Evolutionary conservation across 2,797 vertebrate genomes (phyloP).

Genomic region (Mormyrops attenuatus): DNA sequence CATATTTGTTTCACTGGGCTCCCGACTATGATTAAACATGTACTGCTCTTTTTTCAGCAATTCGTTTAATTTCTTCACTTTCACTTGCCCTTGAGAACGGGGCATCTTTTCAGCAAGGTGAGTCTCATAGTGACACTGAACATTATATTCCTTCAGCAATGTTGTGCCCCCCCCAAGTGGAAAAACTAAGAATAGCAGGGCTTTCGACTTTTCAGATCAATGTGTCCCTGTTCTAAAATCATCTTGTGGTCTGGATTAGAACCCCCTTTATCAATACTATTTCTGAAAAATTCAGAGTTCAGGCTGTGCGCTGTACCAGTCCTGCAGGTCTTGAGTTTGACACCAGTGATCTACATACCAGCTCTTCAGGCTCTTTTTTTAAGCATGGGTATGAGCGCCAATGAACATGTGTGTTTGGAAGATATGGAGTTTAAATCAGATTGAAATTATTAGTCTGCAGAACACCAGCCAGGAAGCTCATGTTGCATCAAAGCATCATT

Average conservation of each 20-base stretch:
- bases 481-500: background rate
- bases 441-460: background rate
- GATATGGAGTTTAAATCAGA: background rate
- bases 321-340: background rate
- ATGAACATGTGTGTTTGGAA: background rate
- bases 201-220: slow-evolving; percentile 8
- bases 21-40: background rate
- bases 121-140: background rate
- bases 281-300: background rate
- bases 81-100: background rate
- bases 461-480: background rate
- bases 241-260: background rate
- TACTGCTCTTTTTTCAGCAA: background rate
- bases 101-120: background rate
- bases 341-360: background rate
- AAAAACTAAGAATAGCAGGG: background rate
- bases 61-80: background rate
- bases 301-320: background rate
- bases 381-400: background rate
- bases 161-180: background rate
- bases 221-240: background rate
- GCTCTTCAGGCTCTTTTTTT: background rate
- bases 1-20: background rate
- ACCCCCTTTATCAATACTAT: background rate
- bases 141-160: background rate